A percentile compares a stretch with the other conserved stretches of the same genome.
phyloP scores from a whole-genome alignment of 2,113 vertebrate genomes.

The Stomatorhinus ivindoensis region DNA sequence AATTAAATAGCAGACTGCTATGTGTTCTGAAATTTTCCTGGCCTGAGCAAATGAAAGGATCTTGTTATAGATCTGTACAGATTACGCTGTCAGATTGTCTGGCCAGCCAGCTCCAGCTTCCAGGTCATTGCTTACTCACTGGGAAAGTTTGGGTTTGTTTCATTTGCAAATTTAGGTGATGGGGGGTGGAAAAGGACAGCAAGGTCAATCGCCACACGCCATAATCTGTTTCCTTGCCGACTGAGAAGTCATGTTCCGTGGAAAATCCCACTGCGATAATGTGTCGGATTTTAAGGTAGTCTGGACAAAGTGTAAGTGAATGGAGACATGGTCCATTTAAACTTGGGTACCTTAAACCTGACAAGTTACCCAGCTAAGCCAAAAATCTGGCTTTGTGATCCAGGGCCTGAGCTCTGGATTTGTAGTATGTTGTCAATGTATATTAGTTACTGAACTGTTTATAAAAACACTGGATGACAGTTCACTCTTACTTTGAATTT shows the following conservation, averaged over 20 bases:
- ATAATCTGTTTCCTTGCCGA: conserved; percentile 59
- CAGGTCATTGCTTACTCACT: conserved; percentile 17
- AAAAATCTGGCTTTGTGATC: background rate
- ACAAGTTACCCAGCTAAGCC: background rate
- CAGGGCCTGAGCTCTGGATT: conserved; percentile 37
- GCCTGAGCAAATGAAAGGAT: background rate
- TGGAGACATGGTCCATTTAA: background rate
- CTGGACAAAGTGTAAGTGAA: background rate
- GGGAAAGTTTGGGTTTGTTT: conserved; percentile 35
- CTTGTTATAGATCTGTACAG: background rate
- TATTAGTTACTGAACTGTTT: background rate
- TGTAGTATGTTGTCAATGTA: background rate
- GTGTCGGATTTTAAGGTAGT: background rate
- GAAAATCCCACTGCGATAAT: conserved; percentile 55
- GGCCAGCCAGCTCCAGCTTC: too few relatives aligned
- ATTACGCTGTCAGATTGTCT: background rate
- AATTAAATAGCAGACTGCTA: background rate
- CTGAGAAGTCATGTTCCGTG: conserved; percentile 55
- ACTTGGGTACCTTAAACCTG: background rate
- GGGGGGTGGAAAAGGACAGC: conserved; percentile 44
- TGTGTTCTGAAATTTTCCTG: background rate
- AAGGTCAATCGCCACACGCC: conserved; percentile 50
- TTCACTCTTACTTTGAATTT: background rate
- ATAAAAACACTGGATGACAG: background rate
- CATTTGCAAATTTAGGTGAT: conserved; percentile 38